Base-by-base conservation (phyloP, 2,797 vertebrate species). In the Acomys russatus region DNA sequence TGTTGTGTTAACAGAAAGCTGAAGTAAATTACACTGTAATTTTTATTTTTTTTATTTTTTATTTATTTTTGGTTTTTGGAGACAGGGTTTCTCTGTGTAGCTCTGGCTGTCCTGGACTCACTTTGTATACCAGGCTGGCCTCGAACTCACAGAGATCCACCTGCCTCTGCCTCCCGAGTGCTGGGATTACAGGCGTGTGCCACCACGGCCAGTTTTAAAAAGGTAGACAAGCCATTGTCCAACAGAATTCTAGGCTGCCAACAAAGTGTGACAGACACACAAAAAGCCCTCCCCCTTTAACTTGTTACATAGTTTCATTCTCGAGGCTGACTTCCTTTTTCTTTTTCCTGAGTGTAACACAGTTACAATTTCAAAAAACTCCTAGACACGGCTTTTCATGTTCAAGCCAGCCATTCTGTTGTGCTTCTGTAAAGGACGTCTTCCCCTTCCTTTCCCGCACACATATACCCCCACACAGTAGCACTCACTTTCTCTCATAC, bases 21-120 rank as follows among this genome's bases (percentile, higher is more conserved):
- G 99, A 99, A 99, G 99, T 99, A 99, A 99, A 99, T 99, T 99
- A 99, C 99, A 99, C 99, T 99, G 99, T 99, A 99, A 99, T 44
- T 44, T 44, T 44, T n/a, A n/a, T n/a, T n/a, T n/a, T 44, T 44
- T 44, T 44, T 44, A 44, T n/a, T n/a, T n/a, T n/a, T n/a, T n/a
- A 44, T 44, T 44, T 44, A 44, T 44, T 44, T 44, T 44, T 44
- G 44, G 44, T 44, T 44, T 44, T 44, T 44, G 3, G 44, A 44
- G 44, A 44, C 44, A 44, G 44, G 4, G 44, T 44, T 44, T 44
- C 44, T 44, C 44, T 44, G 44, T 44, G 44, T 44, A 44, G 44
- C 44, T 44, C 44, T 44, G 44, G 44, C 44, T 44, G 44, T 44
- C 44, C 44, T 44, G 4, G 44, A 44, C 44, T 44, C 44, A 44